Evolutionary conservation across 2,888 invertebrate species (phyloP).

Genomic region (Aporophyla nigra): DNA sequence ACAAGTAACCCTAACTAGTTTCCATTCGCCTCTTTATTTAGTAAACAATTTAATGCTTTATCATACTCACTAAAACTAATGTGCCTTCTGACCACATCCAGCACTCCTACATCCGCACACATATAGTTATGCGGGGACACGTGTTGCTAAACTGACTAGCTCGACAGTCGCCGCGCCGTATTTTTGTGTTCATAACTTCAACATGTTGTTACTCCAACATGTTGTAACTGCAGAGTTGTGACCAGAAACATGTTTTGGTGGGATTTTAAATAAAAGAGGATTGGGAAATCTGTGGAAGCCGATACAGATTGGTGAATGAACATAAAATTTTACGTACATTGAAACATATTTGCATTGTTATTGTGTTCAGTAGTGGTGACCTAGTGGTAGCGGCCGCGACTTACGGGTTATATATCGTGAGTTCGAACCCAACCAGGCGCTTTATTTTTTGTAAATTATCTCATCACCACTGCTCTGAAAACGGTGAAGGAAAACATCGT

Average conservation of each 20-base stretch:
- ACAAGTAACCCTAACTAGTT: neutral
- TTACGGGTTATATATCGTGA: too few relatives aligned
- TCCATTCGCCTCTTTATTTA: neutral
- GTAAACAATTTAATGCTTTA: neutral
- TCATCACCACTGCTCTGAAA: too few relatives aligned
- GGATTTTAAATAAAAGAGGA: conserved; percentile 13
- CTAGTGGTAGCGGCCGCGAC: too few relatives aligned
- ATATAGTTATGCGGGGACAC: conserved; percentile 72
- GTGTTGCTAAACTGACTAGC: conserved; percentile 58
- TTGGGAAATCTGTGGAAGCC: neutral
- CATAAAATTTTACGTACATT: too few relatives aligned
- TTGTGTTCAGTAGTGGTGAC: too few relatives aligned
- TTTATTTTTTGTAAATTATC: too few relatives aligned
- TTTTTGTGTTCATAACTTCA: conserved; percentile 61
- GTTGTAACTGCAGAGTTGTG: conserved; percentile 20
- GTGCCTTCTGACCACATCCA: conserved; percentile 67
- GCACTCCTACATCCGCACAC: conserved; percentile 49
- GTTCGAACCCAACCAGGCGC: too few relatives aligned
- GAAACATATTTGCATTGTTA: too few relatives aligned
- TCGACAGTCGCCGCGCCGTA: conserved; percentile 51
- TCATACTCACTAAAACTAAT: neutral
- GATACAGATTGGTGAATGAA: too few relatives aligned
- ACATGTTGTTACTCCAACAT: conserved; percentile 42
- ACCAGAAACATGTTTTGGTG: conserved; percentile 24
- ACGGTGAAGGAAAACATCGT: too few relatives aligned